Percentiles rank a stretch among this genome's conserved stretches.
Evolutionary conservation across 2,113 vertebrate genomes (phyloP).

Genomic region (Rattus norvegicus): DNA sequence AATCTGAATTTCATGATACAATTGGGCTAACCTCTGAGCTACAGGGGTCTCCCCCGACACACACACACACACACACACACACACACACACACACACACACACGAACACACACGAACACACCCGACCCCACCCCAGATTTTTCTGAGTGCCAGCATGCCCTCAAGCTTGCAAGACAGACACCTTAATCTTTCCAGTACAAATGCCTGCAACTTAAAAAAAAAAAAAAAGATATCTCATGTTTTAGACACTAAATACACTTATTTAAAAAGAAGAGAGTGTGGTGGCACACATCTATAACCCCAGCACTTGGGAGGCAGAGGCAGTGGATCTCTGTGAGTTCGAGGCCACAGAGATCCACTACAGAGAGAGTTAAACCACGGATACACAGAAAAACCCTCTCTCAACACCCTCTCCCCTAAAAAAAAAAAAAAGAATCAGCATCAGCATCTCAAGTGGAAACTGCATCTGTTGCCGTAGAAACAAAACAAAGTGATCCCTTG

Average conservation of each 20-base stretch:
- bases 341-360: not conserved
- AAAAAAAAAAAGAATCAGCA: not conserved
- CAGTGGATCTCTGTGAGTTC: not conserved
- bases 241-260: constrained; percentile 10
- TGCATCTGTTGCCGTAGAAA: constrained; percentile 12
- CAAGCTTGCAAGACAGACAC: not conserved
- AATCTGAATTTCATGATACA: not conserved
- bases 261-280: not conserved
- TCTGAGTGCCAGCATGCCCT: not conserved
- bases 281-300: not conserved
- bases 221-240: not conserved
- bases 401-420: not conserved
- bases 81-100: no score
- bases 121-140: not conserved
- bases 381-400: not conserved
- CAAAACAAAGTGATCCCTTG: not conserved
- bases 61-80: no score
- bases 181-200: not conserved
- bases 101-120: no score
- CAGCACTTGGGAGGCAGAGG: not conserved
- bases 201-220: not conserved
- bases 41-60: not conserved
- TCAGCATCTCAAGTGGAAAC: not conserved
- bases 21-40: not conserved
- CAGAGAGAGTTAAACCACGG: not conserved